Evolutionary conservation across 2,797 vertebrate species (phyloP), one percentile per base, ranked within the genome.

Genomic region (Muscicapa comitata): DNA sequence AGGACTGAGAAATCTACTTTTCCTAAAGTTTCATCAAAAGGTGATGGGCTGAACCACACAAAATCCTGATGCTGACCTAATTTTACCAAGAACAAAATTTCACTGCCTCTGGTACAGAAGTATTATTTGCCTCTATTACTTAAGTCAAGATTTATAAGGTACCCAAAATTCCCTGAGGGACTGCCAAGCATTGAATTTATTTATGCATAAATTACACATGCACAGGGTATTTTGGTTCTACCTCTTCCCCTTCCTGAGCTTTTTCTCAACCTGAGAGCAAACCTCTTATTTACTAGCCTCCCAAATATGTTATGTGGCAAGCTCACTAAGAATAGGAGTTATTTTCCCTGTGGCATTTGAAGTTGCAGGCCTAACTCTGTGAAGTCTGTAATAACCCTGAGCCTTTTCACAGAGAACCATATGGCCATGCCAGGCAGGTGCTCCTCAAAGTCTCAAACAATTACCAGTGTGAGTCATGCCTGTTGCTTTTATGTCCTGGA

Each of bases 81-180:
- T 87, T 88, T 71, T 80, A 80, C 38, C 42, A 71, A 40, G 35
- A 72, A 37, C 12, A 74, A 72, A 54, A 37, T 67, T 72, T 73
- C 13, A 16, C 9, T 65, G 45, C 48, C 53, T 76, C 37, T 2
- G 2, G 48, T 74, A n/a, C 23, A 58, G 23, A 87, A 71, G 8
- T 35, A 45, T 33, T 88, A 79, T 31, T 35, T 95, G 28, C 25
- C 80, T 71, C 26, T 8, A 21, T 67, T 71, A 73, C 25, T 76
- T 38, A 73, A 93, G 33, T 67, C 29, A 84, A 91, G 38, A 45
- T 67, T 45, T 11, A 37, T 0, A 40, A 25, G 67, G n/a, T 12
- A 80, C 10, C 47, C 31, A 54, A 76, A 92, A 65, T 18, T 15
- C 28, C 85, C 76, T 26, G 10, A 83, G 57, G 68, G 29, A 43